Percentiles rank a stretch among this genome's conserved stretches.
phyloP scores from a whole-genome alignment of 2,888 invertebrate genomes.

The Troilus luridus region DNA sequence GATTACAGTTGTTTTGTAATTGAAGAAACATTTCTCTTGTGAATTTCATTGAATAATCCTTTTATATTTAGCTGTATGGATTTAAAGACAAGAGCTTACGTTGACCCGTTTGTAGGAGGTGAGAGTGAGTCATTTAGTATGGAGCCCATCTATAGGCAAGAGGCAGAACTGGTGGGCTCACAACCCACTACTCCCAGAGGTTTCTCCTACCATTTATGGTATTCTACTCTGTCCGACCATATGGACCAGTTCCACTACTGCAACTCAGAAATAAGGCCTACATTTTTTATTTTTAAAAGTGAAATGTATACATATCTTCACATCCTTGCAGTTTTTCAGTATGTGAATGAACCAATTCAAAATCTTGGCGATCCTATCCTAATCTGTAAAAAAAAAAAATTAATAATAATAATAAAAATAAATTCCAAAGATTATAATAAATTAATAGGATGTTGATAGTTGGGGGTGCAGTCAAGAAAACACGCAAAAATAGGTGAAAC shows the following conservation, averaged over 20 bases:
- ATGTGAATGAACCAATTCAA: no score
- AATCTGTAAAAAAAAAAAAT: no score
- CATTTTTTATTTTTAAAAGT: no score
- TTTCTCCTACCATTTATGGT: slow-evolving; percentile 34
- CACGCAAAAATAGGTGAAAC: no score
- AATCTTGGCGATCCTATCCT: no score
- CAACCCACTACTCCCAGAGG: neutral
- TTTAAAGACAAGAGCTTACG: neutral
- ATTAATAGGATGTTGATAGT: no score
- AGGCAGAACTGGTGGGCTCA: neutral
- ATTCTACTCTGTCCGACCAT: neutral
- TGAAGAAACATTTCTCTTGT: neutral
- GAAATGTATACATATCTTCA: no score
- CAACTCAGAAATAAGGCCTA: neutral
- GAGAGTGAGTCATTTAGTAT: slow-evolving; percentile 27
- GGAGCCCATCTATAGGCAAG: neutral
- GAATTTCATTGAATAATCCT: neutral
- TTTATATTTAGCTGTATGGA: neutral
- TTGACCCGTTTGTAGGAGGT: slow-evolving; percentile 5
- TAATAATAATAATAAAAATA: no score
- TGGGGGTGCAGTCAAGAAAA: no score
- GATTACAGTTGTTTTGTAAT: neutral
- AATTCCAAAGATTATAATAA: no score
- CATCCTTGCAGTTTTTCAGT: no score
- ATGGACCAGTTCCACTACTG: neutral